Conservation (phyloP, 2,888 invertebrate genomes). For the Drosophila niveifrons region DNA sequence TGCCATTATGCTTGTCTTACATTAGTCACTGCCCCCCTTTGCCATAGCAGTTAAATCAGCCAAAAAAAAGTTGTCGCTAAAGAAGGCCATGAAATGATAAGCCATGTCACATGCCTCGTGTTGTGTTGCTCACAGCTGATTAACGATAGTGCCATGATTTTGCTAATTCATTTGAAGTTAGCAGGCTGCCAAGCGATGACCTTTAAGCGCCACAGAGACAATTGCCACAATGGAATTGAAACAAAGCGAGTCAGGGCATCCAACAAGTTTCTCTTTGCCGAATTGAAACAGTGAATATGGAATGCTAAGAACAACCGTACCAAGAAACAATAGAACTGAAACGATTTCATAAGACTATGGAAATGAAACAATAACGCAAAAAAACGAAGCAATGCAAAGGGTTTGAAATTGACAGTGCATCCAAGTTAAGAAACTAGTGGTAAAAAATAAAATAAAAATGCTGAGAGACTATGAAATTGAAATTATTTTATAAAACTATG, state of each 20-base stretch:
- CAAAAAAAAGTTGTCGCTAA: not conserved
- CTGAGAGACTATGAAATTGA: no score
- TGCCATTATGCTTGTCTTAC: constrained; percentile 57
- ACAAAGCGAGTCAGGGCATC: not conserved
- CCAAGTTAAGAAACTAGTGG: no score
- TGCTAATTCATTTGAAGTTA: not conserved
- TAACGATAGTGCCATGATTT: constrained; percentile 21
- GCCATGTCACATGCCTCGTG: constrained; percentile 22
- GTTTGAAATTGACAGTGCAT: no score
- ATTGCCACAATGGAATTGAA: not conserved
- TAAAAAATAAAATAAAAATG: no score
- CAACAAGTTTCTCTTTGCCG: no score
- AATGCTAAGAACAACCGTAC: no score
- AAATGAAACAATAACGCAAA: no score
- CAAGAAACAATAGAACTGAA: no score
- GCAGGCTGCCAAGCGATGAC: not conserved
- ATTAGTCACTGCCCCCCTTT: constrained; percentile 52
- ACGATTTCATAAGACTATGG: no score
- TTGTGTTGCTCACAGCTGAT: constrained; percentile 18
- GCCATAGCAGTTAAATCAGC: not conserved
- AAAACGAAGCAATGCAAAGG: no score
- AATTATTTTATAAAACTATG: no score
- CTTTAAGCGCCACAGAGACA: not conserved
- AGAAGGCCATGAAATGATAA: constrained; percentile 46
- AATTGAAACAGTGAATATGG: no score